Percentiles rank a stretch among this genome's conserved stretches.
phyloP scores from a whole-genome alignment of 1,140 invertebrate genomes.

The Drosophila truncata region DNA sequence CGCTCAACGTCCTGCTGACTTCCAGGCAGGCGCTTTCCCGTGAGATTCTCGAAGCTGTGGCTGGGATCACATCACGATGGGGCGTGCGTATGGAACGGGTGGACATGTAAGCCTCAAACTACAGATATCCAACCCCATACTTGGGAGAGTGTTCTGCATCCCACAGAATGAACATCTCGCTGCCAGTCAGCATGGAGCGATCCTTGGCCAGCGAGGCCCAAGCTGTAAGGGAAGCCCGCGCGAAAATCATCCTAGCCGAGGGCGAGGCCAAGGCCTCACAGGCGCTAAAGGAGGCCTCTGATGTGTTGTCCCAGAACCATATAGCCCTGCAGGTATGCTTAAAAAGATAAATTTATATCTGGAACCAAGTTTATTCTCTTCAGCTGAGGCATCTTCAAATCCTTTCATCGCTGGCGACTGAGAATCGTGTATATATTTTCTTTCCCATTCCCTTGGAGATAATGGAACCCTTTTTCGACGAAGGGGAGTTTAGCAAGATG shows the following conservation, averaged over 20 bases:
- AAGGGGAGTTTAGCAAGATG: not conserved
- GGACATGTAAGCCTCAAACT: constrained; percentile 90
- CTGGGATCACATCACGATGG: constrained; percentile 88
- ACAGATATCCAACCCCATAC: no score
- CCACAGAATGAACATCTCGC: constrained; percentile 93
- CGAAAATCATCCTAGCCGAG: constrained; percentile 93
- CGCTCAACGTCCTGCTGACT: constrained; percentile 87
- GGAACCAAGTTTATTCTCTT: not conserved
- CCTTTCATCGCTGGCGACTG: constrained; percentile 95
- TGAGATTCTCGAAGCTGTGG: constrained; percentile 47
- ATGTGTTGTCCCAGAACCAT: constrained; percentile 95
- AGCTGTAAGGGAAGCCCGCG: constrained; percentile 88
- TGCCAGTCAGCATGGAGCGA: constrained; percentile 92
- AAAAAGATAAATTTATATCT: not conserved
- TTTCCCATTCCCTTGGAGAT: constrained; percentile 97
- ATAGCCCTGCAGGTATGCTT: constrained; percentile 92
- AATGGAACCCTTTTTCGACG: constrained; percentile 31
- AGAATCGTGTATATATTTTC: constrained; percentile 98
- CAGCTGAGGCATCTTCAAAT: constrained; percentile 88
- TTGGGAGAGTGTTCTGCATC: no score
- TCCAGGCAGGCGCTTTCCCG: constrained; percentile 57
- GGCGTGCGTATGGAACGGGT: constrained; percentile 97
- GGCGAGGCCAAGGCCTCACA: constrained; percentile 95
- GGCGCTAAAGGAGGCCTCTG: constrained; percentile 95
- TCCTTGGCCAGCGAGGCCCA: constrained; percentile 95